Conservation (phyloP, 92 coral and sea anemone genomes). For the Heliopora coerulea region DNA sequence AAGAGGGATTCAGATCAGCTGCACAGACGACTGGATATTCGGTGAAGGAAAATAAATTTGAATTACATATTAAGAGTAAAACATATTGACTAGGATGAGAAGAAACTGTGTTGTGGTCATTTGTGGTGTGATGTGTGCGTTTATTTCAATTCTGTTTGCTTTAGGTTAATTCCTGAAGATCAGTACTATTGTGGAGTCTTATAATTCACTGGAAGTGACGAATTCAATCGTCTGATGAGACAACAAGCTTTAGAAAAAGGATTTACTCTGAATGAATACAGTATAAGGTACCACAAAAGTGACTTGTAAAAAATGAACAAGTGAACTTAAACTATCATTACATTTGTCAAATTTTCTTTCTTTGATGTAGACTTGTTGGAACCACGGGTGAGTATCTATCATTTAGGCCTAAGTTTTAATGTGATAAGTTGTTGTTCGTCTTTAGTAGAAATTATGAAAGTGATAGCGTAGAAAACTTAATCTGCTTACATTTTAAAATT, state of each 20-base stretch:
- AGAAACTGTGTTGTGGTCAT: not conserved
- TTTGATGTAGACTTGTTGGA: slow-evolving; percentile 61
- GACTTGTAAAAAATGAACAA: too few species aligned
- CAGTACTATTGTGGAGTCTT: slow-evolving; percentile 93
- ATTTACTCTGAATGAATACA: slow-evolving; percentile 85
- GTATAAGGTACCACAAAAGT: slow-evolving; percentile 87
- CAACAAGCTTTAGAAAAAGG: slow-evolving; percentile 89
- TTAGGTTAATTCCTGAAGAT: slow-evolving; percentile 84
- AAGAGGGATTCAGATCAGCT: slow-evolving; percentile 47
- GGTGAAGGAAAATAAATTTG: slow-evolving; percentile 53
- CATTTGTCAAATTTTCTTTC: slow-evolving; percentile 1
- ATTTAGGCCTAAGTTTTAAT: too few species aligned
- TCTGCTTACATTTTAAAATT: too few species aligned
- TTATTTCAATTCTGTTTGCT: not conserved
- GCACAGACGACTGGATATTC: slow-evolving; percentile 83
- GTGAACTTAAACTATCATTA: too few species aligned
- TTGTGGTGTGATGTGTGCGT: not conserved
- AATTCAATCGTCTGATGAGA: slow-evolving; percentile 88
- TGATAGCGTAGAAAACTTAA: too few species aligned
- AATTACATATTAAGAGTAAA: too few species aligned
- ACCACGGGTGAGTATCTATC: slow-evolving; percentile 61
- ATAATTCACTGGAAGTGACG: slow-evolving; percentile 97
- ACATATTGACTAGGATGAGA: too few species aligned
- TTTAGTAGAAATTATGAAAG: too few species aligned
- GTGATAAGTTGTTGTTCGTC: too few species aligned